A percentile compares a stretch with the other conserved stretches of the same genome.
phyloP scores from a whole-genome alignment of 2,888 invertebrate species.

The Tortrix viridana region DNA sequence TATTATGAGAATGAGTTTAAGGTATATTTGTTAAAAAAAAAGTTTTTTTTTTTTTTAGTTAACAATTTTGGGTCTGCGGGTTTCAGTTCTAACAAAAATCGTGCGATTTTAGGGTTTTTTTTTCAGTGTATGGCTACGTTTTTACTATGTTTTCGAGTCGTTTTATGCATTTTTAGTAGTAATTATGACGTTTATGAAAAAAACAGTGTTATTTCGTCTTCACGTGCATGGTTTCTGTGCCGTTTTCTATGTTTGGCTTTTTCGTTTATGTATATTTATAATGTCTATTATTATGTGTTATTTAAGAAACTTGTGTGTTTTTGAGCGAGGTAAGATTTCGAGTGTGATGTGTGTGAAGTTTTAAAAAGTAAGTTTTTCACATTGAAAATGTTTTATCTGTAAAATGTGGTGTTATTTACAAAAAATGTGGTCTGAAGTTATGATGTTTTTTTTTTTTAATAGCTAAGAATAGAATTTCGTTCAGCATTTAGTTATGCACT shows the following conservation, averaged over 20 bases:
- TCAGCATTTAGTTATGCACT: too few species aligned
- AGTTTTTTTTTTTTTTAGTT: slow-evolving; percentile 36
- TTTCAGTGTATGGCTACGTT: slow-evolving; percentile 45
- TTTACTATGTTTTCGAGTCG: slow-evolving; percentile 43
- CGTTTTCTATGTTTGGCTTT: slow-evolving; percentile 44
- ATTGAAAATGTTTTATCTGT: slow-evolving; percentile 10
- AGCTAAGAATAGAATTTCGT: too few species aligned
- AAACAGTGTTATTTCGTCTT: slow-evolving; percentile 33
- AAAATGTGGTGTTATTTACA: slow-evolving; percentile 6
- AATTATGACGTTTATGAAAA: slow-evolving; percentile 41
- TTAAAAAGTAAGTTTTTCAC: slow-evolving; percentile 10
- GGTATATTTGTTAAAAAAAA: slow-evolving; percentile 71
- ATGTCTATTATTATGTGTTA: slow-evolving; percentile 14
- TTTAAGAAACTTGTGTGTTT: slow-evolving; percentile 5
- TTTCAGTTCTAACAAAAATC: slow-evolving; percentile 41
- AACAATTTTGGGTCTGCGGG: slow-evolving; percentile 46
- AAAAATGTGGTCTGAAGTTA: slow-evolving; percentile 30
- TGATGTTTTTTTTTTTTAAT: not conserved
- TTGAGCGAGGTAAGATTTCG: slow-evolving; percentile 29
- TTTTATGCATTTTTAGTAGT: slow-evolving; percentile 46
- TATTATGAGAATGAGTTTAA: slow-evolving; percentile 91
- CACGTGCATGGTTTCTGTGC: slow-evolving; percentile 42
- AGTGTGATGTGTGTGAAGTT: slow-evolving; percentile 29
- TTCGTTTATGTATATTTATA: slow-evolving; percentile 25
- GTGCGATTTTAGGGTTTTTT: slow-evolving; percentile 40